Base-by-base conservation (phyloP, 2,113 vertebrate species). In the Setophaga coronata region DNA sequence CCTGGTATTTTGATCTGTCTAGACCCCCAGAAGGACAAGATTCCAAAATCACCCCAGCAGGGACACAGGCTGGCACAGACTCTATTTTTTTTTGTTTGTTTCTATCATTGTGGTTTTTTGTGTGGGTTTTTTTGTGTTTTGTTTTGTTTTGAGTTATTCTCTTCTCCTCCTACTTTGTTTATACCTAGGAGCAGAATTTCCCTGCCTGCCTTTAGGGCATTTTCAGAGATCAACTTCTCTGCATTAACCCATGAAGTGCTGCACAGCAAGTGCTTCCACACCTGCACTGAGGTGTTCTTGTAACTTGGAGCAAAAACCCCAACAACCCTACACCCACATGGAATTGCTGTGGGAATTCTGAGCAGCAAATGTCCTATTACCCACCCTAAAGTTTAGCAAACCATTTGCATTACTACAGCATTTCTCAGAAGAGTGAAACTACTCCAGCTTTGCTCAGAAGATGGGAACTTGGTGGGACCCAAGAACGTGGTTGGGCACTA, bases 401-500 rank as follows among this genome's bases (percentile, higher is more conserved):
- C 7, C 21, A 26, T 8, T 69, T 64, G 21, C 38, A 43, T 47
- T 40, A 14, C 18, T 47, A 25, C 43, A 57, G 6, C 21, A 42
- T 47, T 42, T 61, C 66, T 62, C 64, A 42, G 36, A 42, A 31
- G 50, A 70, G 33, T 58, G 38, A 43, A 87, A 54, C 38, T 6
- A 29, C 67, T 54, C 36, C 65, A 50, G 0, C 38, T 74, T 81
- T 47, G 12, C 47, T 80, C 34, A 56, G 66, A 20, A 71, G 56
- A 31, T 5, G 17, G 3, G 28, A 73, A 69, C 43, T 34, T 88
- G 16, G 18, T 0, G 1, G 21, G 64, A 33, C 31, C 40, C 7
- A 34, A 21, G 60, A 13, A 0, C 2, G 4, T 1, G 1, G 40
- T 1, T 2, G 6, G 51, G 43, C 64, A 60, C 18, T 12, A 10